phyloP scores from a whole-genome alignment of 2,113 vertebrate genomes.

The Clinocottus analis region DNA sequence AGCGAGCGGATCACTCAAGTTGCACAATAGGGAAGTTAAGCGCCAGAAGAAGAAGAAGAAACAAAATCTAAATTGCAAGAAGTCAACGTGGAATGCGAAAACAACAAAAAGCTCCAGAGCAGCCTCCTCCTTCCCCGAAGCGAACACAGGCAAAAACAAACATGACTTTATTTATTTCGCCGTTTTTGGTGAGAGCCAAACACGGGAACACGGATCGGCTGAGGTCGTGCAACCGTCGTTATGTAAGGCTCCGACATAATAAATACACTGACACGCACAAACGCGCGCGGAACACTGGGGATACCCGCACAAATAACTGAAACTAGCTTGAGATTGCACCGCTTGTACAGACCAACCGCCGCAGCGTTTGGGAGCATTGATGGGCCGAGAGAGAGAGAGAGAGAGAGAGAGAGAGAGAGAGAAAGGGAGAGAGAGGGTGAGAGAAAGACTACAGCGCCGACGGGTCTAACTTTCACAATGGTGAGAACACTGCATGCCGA shows the following conservation, averaged over 20 bases:
- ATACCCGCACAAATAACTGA: slow-evolving; percentile 43
- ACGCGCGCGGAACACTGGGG: neutral
- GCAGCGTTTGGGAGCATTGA: slow-evolving; percentile 65
- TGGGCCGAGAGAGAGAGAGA: slow-evolving; percentile 68
- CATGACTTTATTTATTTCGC: slow-evolving; percentile 8
- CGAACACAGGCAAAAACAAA: no score
- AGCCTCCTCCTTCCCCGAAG: neutral
- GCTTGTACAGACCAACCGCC: slow-evolving; percentile 34
- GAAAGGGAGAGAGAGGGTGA: slow-evolving; percentile 33
- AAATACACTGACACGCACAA: slow-evolving; percentile 13
- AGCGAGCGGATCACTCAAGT: slow-evolving; percentile 63
- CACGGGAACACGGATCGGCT: slow-evolving; percentile 27
- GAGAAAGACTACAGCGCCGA: slow-evolving; percentile 63
- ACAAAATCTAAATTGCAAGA: slow-evolving; percentile 17
- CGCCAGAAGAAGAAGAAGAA: neutral
- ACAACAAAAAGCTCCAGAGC: slow-evolving; percentile 1
- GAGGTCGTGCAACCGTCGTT: slow-evolving; percentile 68
- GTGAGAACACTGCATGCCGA: slow-evolving; percentile 34
- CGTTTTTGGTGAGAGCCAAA: slow-evolving; percentile 4
- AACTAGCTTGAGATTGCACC: slow-evolving; percentile 35
- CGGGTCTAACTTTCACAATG: slow-evolving; percentile 79
- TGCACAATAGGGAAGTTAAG: slow-evolving; percentile 75
- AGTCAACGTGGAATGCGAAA: slow-evolving; percentile 29
- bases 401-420: slow-evolving; percentile 47
- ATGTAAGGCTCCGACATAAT: slow-evolving; percentile 58